Evolutionary conservation across 2,113 vertebrate species (phyloP).

Genomic region (Serranochromis macrocephalus): DNA sequence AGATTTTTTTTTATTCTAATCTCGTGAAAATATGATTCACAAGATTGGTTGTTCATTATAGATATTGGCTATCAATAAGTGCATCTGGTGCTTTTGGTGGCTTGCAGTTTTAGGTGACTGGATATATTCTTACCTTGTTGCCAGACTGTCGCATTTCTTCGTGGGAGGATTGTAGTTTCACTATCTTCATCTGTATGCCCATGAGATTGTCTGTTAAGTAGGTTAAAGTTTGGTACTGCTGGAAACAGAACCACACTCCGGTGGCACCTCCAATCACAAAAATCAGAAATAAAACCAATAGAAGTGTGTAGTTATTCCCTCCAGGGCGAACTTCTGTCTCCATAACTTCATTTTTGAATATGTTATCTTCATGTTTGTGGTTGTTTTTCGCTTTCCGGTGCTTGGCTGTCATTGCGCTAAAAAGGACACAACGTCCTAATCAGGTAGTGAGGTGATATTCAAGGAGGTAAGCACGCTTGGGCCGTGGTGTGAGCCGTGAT

Average conservation of each 20-base stretch:
- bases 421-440: slow-evolving; percentile 50
- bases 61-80: neutral
- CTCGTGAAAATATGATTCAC: neutral
- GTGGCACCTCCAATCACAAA: slow-evolving; percentile 34
- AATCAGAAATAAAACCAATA: slow-evolving; percentile 42
- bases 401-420: slow-evolving; percentile 64
- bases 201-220: slow-evolving; percentile 57
- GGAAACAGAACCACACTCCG: slow-evolving; percentile 61
- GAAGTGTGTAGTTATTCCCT: neutral
- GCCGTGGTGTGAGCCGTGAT: neutral
- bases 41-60: neutral
- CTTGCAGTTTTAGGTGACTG: neutral
- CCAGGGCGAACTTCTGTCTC: slow-evolving; percentile 44
- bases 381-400: slow-evolving; percentile 66
- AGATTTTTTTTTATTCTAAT: neutral
- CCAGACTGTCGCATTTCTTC: slow-evolving; percentile 53
- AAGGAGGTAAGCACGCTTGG: neutral
- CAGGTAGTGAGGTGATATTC: neutral
- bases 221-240: slow-evolving; percentile 67
- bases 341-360: slow-evolving; percentile 39
- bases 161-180: slow-evolving; percentile 58
- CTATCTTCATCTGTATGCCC: slow-evolving; percentile 65
- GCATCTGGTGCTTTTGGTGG: neutral
- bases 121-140: slow-evolving; percentile 50
- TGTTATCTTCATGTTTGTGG: slow-evolving; percentile 64